Evolutionary conservation across 1,140 invertebrate genomes (phyloP), one percentile per base, ranked within the genome.

Genomic region (Neelides sp.): DNA sequence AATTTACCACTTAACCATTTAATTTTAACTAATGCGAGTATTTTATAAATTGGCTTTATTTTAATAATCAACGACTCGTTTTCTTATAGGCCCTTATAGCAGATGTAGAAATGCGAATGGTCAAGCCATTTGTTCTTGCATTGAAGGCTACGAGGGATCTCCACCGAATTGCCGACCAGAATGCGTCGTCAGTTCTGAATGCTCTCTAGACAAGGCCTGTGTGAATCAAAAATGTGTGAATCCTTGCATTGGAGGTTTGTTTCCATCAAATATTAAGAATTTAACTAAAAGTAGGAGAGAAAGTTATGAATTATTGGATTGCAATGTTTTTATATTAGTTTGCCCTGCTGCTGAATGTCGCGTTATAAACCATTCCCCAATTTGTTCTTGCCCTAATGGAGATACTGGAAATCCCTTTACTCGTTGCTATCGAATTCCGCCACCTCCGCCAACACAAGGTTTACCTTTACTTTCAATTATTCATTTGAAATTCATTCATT

Each of bases 201-300:
- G 82, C 41, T 32, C 35, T 55, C 17, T 35, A 32, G 5, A 35
- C 27, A 76, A 75, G 44, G 78, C 82, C 32, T 87, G 85, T 62
- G 71, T 81, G 2, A 76, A 79, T 54, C 77, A 75, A 46, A 78
- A 77, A 61, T 87, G 84, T 62, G 66, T 77, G 8, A 77, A 85
- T 65, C 83, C 83, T 2, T 88, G 83, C 61, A 63, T 73, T 0
- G 79, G 79, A 22, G 62, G 63, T 35, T 59, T n/a, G n/a, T n/a
- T n/a, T n/a, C n/a, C n/a, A n/a, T n/a, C n/a, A n/a, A n/a, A n/a
- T n/a, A n/a, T n/a, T n/a, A n/a, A n/a, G n/a, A n/a, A n/a, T n/a
- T n/a, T n/a, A n/a, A n/a, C n/a, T n/a, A n/a, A n/a, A n/a, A n/a
- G n/a, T n/a, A n/a, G n/a, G n/a, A n/a, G n/a, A n/a, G n/a, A n/a